phyloP scores from a whole-genome alignment of 2,797 vertebrate genomes.

The Serranus cabrilla region DNA sequence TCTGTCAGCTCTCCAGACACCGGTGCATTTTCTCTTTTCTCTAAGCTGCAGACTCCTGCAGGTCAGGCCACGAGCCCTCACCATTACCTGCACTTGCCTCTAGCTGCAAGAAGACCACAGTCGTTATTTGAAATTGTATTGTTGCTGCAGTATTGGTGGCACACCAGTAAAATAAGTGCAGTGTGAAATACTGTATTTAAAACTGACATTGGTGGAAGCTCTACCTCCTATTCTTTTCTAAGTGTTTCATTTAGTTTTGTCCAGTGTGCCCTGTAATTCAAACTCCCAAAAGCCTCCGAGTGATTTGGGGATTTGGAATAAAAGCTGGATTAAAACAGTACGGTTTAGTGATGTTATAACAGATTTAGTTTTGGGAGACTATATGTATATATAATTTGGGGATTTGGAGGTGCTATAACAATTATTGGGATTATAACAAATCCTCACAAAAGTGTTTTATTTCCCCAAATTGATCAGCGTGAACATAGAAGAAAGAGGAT shows the following conservation, averaged over 20 bases:
- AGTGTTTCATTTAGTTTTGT: background rate
- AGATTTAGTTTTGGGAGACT: background rate
- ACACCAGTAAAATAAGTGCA: background rate
- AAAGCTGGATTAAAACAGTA: background rate
- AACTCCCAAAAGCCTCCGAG: background rate
- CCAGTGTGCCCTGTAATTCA: background rate
- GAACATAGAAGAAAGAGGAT: conserved; percentile 1
- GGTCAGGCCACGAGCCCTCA: conserved; percentile 58
- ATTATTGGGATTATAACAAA: background rate
- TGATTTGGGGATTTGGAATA: background rate
- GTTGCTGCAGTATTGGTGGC: background rate
- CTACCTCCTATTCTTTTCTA: background rate
- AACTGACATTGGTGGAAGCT: background rate
- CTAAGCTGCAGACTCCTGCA: conserved; percentile 11
- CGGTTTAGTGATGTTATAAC: background rate
- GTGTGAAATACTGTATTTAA: background rate
- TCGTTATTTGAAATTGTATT: background rate
- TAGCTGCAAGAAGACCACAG: conserved; percentile 1
- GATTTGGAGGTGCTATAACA: background rate
- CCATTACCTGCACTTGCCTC: conserved; percentile 8
- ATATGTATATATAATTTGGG: background rate
- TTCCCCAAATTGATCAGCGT: background rate
- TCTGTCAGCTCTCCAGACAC: conserved; percentile 51
- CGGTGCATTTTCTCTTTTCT: conserved; percentile 33
- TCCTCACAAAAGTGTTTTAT: background rate